Conservation (phyloP, 1,140 invertebrate species). For the Linepithema humile region DNA sequence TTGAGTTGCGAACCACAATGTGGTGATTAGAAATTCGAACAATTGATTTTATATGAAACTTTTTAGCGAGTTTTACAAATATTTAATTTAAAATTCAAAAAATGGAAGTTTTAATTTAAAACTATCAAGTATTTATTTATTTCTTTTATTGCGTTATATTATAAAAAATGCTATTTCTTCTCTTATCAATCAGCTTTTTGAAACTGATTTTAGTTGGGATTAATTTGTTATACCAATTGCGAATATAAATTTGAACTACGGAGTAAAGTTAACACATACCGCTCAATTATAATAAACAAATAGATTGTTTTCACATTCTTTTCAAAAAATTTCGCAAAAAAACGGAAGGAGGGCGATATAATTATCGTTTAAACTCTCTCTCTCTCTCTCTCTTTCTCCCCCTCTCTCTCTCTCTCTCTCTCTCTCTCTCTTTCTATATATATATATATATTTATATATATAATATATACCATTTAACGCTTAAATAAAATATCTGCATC, state of each 20-base stretch:
- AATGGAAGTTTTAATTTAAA: too few species aligned
- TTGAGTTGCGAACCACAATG: too few species aligned
- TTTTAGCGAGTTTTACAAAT: too few species aligned
- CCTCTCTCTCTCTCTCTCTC: neutral
- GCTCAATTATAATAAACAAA: neutral
- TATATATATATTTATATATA: constrained; percentile 30
- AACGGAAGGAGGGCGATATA: constrained; percentile 18
- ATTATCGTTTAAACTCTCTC: constrained; percentile 16
- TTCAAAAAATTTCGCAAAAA: constrained; percentile 23
- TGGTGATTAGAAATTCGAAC: too few species aligned
- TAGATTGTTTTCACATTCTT: neutral
- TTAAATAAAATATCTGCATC: constrained; percentile 79
- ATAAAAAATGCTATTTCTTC: constrained; percentile 9
- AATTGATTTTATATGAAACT: too few species aligned
- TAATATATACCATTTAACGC: constrained; percentile 65
- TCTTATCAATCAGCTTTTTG: constrained; percentile 6
- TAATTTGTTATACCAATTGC: neutral
- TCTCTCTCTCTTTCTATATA: constrained; percentile 10
- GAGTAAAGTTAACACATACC: constrained; percentile 14
- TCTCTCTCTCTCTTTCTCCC: neutral
- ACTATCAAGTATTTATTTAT: constrained; percentile 3
- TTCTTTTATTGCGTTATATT: neutral
- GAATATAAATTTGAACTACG: neutral
- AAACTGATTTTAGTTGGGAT: constrained; percentile 10
- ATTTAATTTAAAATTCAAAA: too few species aligned